Evolutionary conservation across 2,888 invertebrate species (phyloP), one percentile per base, ranked within the genome.

Genomic region (Chrysolina americana): DNA sequence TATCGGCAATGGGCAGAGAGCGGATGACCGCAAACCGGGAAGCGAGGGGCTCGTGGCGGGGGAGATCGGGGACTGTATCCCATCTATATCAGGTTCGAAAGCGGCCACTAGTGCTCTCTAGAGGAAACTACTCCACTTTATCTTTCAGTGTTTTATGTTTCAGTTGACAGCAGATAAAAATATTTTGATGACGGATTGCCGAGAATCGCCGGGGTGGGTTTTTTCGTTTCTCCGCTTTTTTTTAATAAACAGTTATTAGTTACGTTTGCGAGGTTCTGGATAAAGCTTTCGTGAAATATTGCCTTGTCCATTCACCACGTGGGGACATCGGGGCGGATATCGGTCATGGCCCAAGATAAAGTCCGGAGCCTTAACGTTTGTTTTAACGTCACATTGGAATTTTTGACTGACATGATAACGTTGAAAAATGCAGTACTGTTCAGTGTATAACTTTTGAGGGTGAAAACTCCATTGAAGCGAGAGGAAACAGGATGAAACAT

Each of bases 81-180:
- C 83, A 83, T 86, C 85, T 84, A 86, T 86, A 85, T 85, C 85
- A 83, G 81, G 83, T 80, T 82, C 83, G 81, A 81, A 80, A 77
- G 79, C 79, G 77, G 73, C 80, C 82, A 81, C 80, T 81, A 83
- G 82, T 83, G 83, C 86, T 86, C 87, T 86, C 87, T 85, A 84
- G 87, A 85, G 87, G 86, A 85, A 86, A 87, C 84, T 85, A 84
- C 86, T 85, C 85, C 85, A 86, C 87, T 87, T 88, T 88, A 88
- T 88, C 87, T 87, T 85, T 83, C 85, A 85, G 84, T 86, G 87
- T 87, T 88, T 88, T 88, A 88, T 88, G 87, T 86, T 85, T 84
- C 84, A 82, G 87, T 86, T 87, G 88, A 88, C 88, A 87, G 87
- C 83, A 87, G 87, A 87, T 88, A 88, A 88, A 88, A 88, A 87